Evolutionary conservation across 92 coral and sea anemone species (phyloP).

Genomic region (Porites lobata): DNA sequence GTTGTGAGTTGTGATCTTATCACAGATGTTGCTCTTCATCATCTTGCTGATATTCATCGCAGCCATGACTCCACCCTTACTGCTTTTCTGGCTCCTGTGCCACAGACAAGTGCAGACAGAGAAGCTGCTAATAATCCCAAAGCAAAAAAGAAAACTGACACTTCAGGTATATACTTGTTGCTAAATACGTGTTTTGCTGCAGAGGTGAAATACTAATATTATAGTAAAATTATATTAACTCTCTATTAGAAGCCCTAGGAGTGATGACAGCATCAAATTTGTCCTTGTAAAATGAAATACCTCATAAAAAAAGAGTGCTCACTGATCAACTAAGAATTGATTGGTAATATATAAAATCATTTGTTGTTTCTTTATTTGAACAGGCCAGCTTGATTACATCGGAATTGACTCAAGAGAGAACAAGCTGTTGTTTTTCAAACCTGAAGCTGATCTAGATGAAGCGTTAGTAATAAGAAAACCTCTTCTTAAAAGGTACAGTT

Average conservation of each 20-base stretch:
- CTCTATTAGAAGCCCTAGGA: no score
- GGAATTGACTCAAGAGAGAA: slow-evolving; percentile 86
- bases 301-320: no score
- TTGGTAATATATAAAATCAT: no score
- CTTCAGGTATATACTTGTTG: slow-evolving; percentile 14
- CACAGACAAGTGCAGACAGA: slow-evolving; percentile 90
- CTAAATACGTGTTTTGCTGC: not conserved
- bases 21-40: slow-evolving; percentile 95
- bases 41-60: slow-evolving; percentile 95
- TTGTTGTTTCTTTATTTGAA: no score
- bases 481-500: slow-evolving; percentile 86
- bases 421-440: slow-evolving; percentile 86
- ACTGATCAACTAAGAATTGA: no score
- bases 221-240: no score
- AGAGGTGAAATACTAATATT: no score
- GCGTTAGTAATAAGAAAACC: slow-evolving; percentile 87
- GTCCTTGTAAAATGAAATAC: no score
- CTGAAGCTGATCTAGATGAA: slow-evolving; percentile 98
- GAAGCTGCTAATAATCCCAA: slow-evolving; percentile 90
- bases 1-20: slow-evolving; percentile 96
- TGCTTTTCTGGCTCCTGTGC: slow-evolving; percentile 87
- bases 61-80: slow-evolving; percentile 92
- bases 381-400: slow-evolving; percentile 94
- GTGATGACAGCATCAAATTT: no score
- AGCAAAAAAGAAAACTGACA: slow-evolving; percentile 74